These are phyloP conservation scores for Muricea muricata DNA, from an alignment of 92 coral and sea anemone genomes.

Conservation along the genomic window DNA sequence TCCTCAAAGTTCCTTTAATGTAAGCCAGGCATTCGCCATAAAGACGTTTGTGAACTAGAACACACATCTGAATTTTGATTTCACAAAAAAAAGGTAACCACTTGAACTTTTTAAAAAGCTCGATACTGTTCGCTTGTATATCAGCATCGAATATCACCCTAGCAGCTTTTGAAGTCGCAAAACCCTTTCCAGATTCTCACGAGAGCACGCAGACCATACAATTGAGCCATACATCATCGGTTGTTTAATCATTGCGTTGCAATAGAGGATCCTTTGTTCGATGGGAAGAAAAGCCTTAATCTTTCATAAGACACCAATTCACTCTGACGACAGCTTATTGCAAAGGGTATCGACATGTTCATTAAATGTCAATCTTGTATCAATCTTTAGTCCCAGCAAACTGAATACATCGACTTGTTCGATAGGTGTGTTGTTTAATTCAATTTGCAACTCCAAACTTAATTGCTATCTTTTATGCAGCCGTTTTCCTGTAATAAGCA, in stretches of 20 bases:
- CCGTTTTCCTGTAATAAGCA: conserved; percentile 24
- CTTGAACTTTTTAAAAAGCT: background rate
- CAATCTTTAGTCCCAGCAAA: conserved; percentile 25
- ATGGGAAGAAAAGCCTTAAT: conserved; percentile 21
- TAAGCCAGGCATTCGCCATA: background rate
- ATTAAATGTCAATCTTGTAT: background rate
- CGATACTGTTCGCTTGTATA: background rate
- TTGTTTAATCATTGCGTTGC: conserved; percentile 16
- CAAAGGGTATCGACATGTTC: background rate
- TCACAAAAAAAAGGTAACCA: conserved; percentile 20
- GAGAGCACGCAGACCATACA: conserved; percentile 17
- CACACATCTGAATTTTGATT: conserved; percentile 26
- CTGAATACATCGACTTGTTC: conserved; percentile 24
- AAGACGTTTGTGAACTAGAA: conserved; percentile 23
- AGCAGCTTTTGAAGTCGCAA: conserved; percentile 24
- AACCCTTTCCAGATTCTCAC: conserved; percentile 14
- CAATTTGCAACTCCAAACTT: background rate
- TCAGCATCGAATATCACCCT: conserved; percentile 17
- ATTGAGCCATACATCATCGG: conserved; percentile 30
- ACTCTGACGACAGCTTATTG: conserved; percentile 15
- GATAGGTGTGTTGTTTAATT: conserved; percentile 9
- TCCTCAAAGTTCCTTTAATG: conserved; percentile 4
- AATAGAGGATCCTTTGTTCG: conserved; percentile 8
- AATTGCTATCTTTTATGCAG: background rate
- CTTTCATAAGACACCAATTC: background rate